phyloP scores from a whole-genome alignment of 1,140 invertebrate species.

The Sitodiplosis mosellana region DNA sequence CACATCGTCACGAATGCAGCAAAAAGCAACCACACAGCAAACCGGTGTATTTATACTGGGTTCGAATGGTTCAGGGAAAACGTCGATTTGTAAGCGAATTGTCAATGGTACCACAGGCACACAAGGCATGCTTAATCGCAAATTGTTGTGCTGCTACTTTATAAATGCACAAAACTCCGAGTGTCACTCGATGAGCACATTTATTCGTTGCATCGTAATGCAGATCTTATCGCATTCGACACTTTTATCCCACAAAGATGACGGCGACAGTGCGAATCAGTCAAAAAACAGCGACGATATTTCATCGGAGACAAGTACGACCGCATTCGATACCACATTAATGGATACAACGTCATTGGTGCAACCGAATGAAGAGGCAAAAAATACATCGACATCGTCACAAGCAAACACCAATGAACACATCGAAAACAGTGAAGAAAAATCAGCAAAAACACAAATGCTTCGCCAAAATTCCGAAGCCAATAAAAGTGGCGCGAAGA shows the following conservation, averaged over 20 bases:
- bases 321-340: background rate
- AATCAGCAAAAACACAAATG: constrained; percentile 8
- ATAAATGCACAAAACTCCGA: constrained; percentile 34
- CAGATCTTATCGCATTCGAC: constrained; percentile 51
- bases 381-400: background rate
- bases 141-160: constrained; percentile 66
- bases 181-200: constrained; percentile 52
- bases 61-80: constrained; percentile 62
- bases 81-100: constrained; percentile 44
- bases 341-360: too few relatives aligned
- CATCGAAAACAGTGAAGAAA: constrained; percentile 9
- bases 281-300: background rate
- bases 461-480: constrained; percentile 19
- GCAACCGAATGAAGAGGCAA: too few relatives aligned
- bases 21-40: constrained; percentile 14
- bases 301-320: background rate
- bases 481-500: constrained; percentile 3
- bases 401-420: constrained; percentile 14
- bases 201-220: constrained; percentile 64
- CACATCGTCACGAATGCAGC: background rate
- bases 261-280: background rate
- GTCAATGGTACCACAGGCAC: constrained; percentile 24
- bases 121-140: constrained; percentile 39
- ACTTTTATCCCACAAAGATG: background rate
- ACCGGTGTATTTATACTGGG: constrained; percentile 22